A percentile compares a stretch with the other conserved stretches of the same genome.
These are phyloP conservation scores for Ahaetulla prasina DNA, from an alignment of 2,113 vertebrate species.

Conservation along the genomic window DNA sequence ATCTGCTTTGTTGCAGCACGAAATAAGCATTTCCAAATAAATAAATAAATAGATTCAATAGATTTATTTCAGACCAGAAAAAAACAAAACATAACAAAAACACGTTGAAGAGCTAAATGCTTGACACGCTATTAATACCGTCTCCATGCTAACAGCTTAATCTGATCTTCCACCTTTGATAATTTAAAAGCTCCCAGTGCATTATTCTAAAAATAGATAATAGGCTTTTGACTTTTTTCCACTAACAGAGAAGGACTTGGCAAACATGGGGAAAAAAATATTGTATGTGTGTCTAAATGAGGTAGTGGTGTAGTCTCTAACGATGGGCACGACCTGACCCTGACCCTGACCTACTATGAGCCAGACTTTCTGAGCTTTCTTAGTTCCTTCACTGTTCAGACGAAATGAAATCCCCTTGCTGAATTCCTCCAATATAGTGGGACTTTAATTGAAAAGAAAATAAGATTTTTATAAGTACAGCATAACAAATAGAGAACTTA, in stretches of 20 bases:
- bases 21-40: conserved; percentile 10
- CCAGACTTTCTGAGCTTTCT: background rate
- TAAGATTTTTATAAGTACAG: background rate
- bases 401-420: background rate
- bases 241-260: background rate
- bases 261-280: background rate
- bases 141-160: background rate
- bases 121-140: background rate
- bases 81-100: too few relatives aligned
- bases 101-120: background rate
- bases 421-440: background rate
- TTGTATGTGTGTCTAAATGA: background rate
- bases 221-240: background rate
- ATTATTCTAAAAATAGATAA: background rate
- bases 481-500: background rate
- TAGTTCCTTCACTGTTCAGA: background rate
- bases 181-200: conserved; percentile 9
- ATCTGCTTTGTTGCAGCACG: conserved; percentile 10
- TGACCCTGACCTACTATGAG: background rate
- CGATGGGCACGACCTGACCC: background rate
- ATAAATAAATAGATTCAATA: background rate
- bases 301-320: background rate
- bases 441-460: background rate
- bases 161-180: background rate
- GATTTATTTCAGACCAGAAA: conserved; percentile 11